Evolutionary conservation across 1,140 invertebrate species (phyloP), one percentile per base, ranked within the genome.

Genomic region (Stegodyphus mimosarum): DNA sequence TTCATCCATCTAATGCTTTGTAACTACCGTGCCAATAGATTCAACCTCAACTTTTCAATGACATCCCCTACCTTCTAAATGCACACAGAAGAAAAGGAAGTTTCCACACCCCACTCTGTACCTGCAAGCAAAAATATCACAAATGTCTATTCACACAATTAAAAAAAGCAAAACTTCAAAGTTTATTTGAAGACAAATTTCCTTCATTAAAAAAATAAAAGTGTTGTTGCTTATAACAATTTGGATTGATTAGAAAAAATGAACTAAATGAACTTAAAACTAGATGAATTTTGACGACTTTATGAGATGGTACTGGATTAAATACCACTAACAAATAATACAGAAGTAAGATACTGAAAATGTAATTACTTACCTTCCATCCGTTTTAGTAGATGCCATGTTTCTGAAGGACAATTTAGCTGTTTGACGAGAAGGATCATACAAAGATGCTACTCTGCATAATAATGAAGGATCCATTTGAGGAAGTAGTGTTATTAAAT

Each of bases 401-500:
- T 77, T 81, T 72, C 79, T 70, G 67, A 87, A 76, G 55, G 64
- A 53, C 48, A 87, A 55, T 17, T 67, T 84, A 17, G 76, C 48
- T 18, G 60, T n/a, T 15, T 72, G 69, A 15, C 67, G 69, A 48
- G 79, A 74, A 71, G 86, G 86, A 70, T 88, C 80, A 55, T 87
- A 88, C 11, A 88, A 53, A 73, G 13, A 15, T 7, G 89, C 89
- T 67, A 91, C 76, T 60, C 87, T 87, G n/a, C 88, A 69, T 71
- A 91, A 87, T 6, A 70, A 49, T 13, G 83, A n/a, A 7, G 86
- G 33, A 64, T 87, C 75, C 63, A 90, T 87, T 17, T 87, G 73
- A 52, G 83, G 72, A 5, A 90, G 50, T 52, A 88, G 77, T n/a
- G 71, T 69, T 53, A 88, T 78, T 66, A 90, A 77, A 49, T 89